These are phyloP conservation scores for Prunella himalayana DNA, from an alignment of 2,113 vertebrate species.

Conservation along the genomic window DNA sequence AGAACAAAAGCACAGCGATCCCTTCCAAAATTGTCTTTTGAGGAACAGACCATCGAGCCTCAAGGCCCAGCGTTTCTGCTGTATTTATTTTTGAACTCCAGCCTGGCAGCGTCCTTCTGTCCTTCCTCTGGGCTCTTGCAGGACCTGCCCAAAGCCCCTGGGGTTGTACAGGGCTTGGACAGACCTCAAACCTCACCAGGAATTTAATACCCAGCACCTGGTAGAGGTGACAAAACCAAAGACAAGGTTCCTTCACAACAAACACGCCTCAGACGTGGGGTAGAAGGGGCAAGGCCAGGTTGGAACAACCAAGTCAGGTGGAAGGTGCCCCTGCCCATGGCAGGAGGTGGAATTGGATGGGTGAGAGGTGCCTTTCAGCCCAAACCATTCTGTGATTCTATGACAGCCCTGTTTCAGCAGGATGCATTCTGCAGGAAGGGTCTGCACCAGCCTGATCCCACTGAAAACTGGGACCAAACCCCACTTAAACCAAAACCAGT, in stretches of 20 bases:
- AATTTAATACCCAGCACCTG: not conserved
- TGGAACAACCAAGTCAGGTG: not conserved
- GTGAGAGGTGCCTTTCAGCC: not conserved
- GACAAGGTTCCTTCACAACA: not conserved
- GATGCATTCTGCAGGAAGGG: not conserved
- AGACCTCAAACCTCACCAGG: not conserved
- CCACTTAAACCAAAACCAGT: not conserved
- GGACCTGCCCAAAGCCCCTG: not conserved
- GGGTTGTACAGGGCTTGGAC: not conserved
- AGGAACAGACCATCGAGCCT: not conserved
- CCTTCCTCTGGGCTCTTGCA: not conserved
- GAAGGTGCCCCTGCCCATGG: not conserved
- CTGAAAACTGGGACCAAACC: not conserved
- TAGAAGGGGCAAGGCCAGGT: not conserved
- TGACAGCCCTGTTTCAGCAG: not conserved
- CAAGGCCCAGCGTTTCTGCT: not conserved
- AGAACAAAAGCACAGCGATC: constrained; percentile 29
- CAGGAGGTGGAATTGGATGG: not conserved
- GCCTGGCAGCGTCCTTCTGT: not conserved
- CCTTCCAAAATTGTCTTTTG: constrained; percentile 53
- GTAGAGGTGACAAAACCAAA: not conserved
- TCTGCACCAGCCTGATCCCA: not conserved
- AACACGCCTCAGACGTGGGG: fast-evolving
- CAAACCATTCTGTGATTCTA: not conserved
- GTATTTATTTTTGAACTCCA: not conserved